Conservation (phyloP, 2,797 vertebrate species). For the Triplophysa bombifrons region DNA sequence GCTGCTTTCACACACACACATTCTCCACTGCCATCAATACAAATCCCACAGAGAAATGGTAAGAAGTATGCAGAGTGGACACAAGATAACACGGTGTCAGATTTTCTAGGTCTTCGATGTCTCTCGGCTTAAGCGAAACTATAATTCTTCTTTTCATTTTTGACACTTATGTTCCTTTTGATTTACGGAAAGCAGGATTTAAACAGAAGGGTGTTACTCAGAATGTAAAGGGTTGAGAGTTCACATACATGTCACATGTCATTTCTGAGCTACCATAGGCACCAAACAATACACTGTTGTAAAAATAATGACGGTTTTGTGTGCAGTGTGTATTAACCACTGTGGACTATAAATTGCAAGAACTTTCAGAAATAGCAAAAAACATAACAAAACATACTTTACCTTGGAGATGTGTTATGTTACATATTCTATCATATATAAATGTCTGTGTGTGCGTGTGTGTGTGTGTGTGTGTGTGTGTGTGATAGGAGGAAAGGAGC, state of each 20-base stretch:
- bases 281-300: no score
- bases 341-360: no score
- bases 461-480: background rate
- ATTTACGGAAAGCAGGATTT: background rate
- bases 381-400: no score
- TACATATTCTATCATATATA: no score
- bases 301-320: no score
- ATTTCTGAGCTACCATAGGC: background rate
- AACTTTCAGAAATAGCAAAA: no score
- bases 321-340: no score
- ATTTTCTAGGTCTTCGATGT: conserved; percentile 1
- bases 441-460: background rate
- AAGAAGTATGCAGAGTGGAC: background rate
- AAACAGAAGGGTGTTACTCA: background rate
- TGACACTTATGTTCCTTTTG: background rate
- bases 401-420: no score
- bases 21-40: background rate
- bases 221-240: background rate
- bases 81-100: background rate
- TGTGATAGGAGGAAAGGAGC: background rate
- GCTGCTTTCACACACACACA: conserved; percentile 23
- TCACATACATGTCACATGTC: background rate
- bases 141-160: background rate
- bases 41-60: conserved; percentile 9
- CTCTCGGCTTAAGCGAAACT: background rate